Base-by-base conservation (phyloP, 2,113 vertebrate species). In the Hepsetus odoe region DNA sequence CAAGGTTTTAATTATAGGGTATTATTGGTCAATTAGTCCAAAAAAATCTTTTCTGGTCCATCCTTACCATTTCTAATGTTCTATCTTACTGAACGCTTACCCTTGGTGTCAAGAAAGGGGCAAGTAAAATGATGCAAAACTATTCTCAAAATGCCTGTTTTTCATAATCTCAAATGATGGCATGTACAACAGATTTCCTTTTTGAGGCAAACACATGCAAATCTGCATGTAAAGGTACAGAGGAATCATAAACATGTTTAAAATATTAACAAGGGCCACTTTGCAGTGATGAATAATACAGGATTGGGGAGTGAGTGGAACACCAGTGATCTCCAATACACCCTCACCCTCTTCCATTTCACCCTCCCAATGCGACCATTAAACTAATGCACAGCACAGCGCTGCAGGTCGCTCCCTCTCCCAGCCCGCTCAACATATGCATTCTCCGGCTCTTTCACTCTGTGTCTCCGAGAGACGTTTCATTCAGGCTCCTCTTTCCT, bases 191-290 rank as follows among this genome's bases (percentile, higher is more conserved):
- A 35, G 12, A n/a, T 44, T 56, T 58, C 16, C 46, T 20, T 44
- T 35, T 46, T 13, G 32, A 30, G 20, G 16, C 55, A 42, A 12
- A 65, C 38, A 74, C 66, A 70, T 49, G 58, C 18, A 49, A 16
- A 13, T 26, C 24, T 59, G 59, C 83, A 71, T 76, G 56, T 44
- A 79, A 88, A 87, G 85, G 82, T 85, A 90, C 90, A 85, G 85
- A 88, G 42, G 90, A 89, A 92, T 92, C 90, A 89, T 92, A 92
- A 94, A 92, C 90, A 91, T 90, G 86, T 91, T 92, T 93, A 92
- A 94, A 94, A 94, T 93, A 94, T 94, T 94, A 93, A 94, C 91
- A 87, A 91, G 88, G 89, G 91, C 91, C 91, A 93, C 92, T 94
- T 94, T 94, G 91, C 89, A 86, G 83, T 20, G 86, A 93, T 94